phyloP scores from a whole-genome alignment of 2,113 vertebrate species.

The Hylia prasina region DNA sequence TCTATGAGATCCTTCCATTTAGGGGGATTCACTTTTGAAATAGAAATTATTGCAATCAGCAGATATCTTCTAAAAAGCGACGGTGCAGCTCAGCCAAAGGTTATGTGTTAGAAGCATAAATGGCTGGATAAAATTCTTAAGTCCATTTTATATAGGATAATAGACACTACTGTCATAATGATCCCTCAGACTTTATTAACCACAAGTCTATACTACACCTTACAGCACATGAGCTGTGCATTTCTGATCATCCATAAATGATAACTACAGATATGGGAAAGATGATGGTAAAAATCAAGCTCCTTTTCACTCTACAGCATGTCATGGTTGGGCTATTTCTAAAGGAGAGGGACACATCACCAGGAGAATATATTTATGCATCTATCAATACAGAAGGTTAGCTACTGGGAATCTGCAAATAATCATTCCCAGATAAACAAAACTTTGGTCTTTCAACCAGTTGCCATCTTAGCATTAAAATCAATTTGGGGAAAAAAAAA shows the following conservation, averaged over 20 bases:
- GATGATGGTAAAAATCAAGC: not conserved
- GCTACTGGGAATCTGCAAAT: not conserved
- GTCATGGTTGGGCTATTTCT: not conserved
- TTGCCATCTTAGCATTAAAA: not conserved
- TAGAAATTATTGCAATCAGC: not conserved
- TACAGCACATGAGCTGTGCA: not conserved
- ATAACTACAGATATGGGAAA: not conserved
- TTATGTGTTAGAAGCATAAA: not conserved
- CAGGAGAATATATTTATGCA: not conserved
- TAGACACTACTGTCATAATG: not conserved
- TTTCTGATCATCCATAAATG: not conserved
- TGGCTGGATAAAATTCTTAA: not conserved
- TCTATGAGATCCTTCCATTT: not conserved
- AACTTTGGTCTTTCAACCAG: rapidly evolving
- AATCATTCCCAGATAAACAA: not conserved
- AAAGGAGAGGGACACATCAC: not conserved
- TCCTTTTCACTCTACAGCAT: not conserved
- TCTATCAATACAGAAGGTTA: not conserved
- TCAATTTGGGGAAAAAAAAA: no score
- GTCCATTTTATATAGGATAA: not conserved
- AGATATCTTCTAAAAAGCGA: not conserved
- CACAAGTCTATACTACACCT: not conserved
- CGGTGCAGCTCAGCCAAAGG: not conserved
- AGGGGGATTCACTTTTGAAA: not conserved
- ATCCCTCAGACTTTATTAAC: not conserved